Evolutionary conservation across 2,888 invertebrate genomes (phyloP).

Genomic region (Drosophila longiperda): DNA sequence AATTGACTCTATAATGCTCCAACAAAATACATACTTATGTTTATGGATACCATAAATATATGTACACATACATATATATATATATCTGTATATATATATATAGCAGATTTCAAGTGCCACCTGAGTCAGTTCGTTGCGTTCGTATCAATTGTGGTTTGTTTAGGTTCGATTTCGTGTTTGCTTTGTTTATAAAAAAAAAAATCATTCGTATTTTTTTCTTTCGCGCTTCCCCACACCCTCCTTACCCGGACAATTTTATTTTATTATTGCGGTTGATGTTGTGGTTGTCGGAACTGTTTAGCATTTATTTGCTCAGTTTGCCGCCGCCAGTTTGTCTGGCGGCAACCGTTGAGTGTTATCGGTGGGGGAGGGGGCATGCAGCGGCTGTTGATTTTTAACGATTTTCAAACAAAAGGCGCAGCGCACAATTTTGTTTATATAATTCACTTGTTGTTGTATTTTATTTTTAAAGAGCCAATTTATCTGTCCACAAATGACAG

Average conservation of each 20-base stretch:
- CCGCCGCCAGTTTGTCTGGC: slow-evolving; percentile 76
- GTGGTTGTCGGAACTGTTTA: slow-evolving; percentile 57
- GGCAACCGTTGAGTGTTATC: slow-evolving; percentile 1
- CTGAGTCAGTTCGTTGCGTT: slow-evolving; percentile 53
- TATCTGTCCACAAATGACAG: slow-evolving; percentile 45
- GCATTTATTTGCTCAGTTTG: slow-evolving; percentile 73
- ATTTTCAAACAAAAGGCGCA: slow-evolving; percentile 66
- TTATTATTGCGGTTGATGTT: slow-evolving; percentile 58
- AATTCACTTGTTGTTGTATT: slow-evolving; percentile 40
- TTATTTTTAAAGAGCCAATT: slow-evolving; percentile 56
- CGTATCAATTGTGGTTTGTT: slow-evolving; percentile 71
- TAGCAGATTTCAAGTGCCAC: slow-evolving; percentile 64
- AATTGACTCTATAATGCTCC: slow-evolving; percentile 65
- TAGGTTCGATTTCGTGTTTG: slow-evolving; percentile 72
- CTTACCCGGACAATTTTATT: slow-evolving; percentile 52
- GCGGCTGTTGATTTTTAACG: slow-evolving; percentile 59
- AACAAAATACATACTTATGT: slow-evolving; percentile 8
- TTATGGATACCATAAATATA: neutral
- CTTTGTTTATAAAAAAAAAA: slow-evolving; percentile 66
- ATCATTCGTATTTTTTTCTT: slow-evolving; percentile 39
- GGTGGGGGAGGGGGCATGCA: slow-evolving; percentile 19
- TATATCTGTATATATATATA: neutral
- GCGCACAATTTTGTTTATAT: slow-evolving; percentile 55
- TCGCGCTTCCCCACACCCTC: slow-evolving; percentile 2
- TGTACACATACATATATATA: neutral